phyloP scores from a whole-genome alignment of 2,113 vertebrate species.

The Notothenia rossii region DNA sequence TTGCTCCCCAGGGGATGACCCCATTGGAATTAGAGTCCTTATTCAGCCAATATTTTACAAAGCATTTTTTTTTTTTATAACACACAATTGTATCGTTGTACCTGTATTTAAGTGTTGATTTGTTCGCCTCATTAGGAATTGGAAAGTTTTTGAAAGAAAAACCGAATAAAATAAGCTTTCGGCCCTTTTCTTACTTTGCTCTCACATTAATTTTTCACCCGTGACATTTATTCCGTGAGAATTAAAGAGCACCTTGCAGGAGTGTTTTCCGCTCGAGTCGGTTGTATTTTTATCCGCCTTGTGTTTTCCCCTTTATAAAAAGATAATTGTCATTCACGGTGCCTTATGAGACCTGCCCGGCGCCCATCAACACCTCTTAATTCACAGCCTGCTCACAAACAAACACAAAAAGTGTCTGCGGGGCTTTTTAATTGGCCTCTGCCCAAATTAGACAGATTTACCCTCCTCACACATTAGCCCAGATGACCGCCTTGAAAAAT shows the following conservation, averaged over 20 bases:
- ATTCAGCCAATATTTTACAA: too few relatives aligned
- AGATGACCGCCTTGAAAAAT: constrained; percentile 61
- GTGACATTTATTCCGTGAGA: constrained; percentile 14
- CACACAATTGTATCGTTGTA: too few relatives aligned
- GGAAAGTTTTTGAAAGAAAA: too few relatives aligned
- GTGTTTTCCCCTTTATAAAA: constrained; percentile 11
- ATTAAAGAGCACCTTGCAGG: neutral
- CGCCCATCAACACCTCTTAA: constrained; percentile 59
- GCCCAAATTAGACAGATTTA: constrained; percentile 65
- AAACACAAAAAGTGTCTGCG: constrained; percentile 27
- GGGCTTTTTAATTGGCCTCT: constrained; percentile 66
- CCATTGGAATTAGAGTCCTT: too few relatives aligned
- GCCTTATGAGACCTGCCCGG: constrained; percentile 50
- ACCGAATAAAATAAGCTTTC: neutral
- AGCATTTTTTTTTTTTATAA: too few relatives aligned
- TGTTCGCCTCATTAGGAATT: neutral
- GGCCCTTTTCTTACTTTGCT: neutral
- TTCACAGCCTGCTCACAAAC: constrained; percentile 25
- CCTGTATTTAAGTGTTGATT: neutral
- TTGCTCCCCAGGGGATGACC: too few relatives aligned
- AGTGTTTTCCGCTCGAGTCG: neutral
- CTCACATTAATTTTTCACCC: neutral
- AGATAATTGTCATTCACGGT: too few relatives aligned
- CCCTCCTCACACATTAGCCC: constrained; percentile 58
- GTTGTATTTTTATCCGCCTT: constrained; percentile 43